Conservation (phyloP, 92 coral and sea anemone genomes). For the Scolanthus callimorphus region DNA sequence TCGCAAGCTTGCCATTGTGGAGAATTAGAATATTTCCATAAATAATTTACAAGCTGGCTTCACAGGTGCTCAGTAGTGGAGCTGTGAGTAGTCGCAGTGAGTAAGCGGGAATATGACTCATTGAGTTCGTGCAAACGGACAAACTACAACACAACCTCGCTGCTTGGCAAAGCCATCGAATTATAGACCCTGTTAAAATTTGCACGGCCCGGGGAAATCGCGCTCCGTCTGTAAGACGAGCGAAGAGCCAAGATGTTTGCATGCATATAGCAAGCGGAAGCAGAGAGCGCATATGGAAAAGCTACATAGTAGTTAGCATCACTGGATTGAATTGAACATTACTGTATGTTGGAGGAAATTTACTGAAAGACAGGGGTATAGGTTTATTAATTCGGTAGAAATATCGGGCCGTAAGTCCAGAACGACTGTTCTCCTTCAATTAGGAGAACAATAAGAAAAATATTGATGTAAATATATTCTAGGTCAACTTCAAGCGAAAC, state of each 20-base stretch:
- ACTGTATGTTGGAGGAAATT: neutral
- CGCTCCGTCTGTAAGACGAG: slow-evolving; percentile 32
- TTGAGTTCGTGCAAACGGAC: slow-evolving; percentile 23
- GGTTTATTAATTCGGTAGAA: neutral
- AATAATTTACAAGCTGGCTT: slow-evolving; percentile 66
- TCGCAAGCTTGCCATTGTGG: slow-evolving; percentile 73
- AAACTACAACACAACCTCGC: slow-evolving; percentile 11
- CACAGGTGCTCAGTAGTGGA: slow-evolving; percentile 70
- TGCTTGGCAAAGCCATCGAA: slow-evolving; percentile 5
- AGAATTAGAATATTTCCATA: slow-evolving; percentile 81
- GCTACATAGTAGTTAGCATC: slow-evolving; percentile 12
- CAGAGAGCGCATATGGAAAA: slow-evolving; percentile 17
- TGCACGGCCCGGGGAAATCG: slow-evolving; percentile 29
- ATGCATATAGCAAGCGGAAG: slow-evolving; percentile 43
- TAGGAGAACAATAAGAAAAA: slow-evolving; percentile 18
- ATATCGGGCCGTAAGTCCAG: neutral
- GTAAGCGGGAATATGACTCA: slow-evolving; percentile 54
- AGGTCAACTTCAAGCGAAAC: slow-evolving; percentile 39
- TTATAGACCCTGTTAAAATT: slow-evolving; percentile 34
- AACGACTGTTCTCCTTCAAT: slow-evolving; percentile 15
- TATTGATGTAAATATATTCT: slow-evolving; percentile 55
- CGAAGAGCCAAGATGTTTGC: slow-evolving; percentile 42
- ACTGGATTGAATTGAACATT: slow-evolving; percentile 16
- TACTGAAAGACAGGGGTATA: neutral
- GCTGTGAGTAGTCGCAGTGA: slow-evolving; percentile 51